These are phyloP conservation scores for Bursaphelenchus mucronatus DNA, from an alignment of 1,140 invertebrate genomes.

Conservation along the genomic window DNA sequence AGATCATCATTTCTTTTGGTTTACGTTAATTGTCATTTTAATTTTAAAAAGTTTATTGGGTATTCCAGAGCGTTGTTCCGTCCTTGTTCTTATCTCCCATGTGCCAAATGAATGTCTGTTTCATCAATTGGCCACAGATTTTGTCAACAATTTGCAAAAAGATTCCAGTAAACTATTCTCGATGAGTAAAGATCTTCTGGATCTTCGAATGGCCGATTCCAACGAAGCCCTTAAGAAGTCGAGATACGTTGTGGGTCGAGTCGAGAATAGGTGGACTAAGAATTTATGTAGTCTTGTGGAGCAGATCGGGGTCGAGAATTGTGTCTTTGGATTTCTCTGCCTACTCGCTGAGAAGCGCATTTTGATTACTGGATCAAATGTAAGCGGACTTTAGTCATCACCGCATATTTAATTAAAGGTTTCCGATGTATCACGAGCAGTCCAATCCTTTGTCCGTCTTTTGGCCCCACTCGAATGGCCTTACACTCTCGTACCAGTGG, in stretches of 20 bases:
- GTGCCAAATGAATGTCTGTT: conserved; percentile 41
- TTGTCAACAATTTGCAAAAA: conserved; percentile 31
- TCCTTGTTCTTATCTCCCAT: conserved; percentile 35
- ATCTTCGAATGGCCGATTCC: conserved; percentile 35
- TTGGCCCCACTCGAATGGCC: conserved; percentile 43
- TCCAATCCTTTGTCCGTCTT: conserved; percentile 39
- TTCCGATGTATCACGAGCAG: conserved; percentile 34
- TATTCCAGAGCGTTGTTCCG: conserved; percentile 27
- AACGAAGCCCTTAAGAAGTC: conserved; percentile 3
- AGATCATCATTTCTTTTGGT: conserved; percentile 4
- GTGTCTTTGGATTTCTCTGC: conserved; percentile 37
- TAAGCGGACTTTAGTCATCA: conserved; percentile 19
- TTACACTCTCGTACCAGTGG: conserved; percentile 42
- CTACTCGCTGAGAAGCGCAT: conserved; percentile 41
- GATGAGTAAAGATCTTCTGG: conserved; percentile 34
- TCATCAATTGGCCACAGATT: conserved; percentile 33
- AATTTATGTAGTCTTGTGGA: conserved; percentile 25
- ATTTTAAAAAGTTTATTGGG: conserved; percentile 9
- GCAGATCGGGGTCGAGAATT: conserved; percentile 37
- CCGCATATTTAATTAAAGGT: conserved; percentile 22
- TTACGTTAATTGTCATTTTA: conserved; percentile 18
- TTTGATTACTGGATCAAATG: conserved; percentile 41
- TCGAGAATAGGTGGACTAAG: conserved; percentile 17
- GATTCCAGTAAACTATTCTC: conserved; percentile 26
- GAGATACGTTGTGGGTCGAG: conserved; percentile 3